Evolutionary conservation across 1,140 invertebrate species (phyloP).

Genomic region (Papilio xuthus): DNA sequence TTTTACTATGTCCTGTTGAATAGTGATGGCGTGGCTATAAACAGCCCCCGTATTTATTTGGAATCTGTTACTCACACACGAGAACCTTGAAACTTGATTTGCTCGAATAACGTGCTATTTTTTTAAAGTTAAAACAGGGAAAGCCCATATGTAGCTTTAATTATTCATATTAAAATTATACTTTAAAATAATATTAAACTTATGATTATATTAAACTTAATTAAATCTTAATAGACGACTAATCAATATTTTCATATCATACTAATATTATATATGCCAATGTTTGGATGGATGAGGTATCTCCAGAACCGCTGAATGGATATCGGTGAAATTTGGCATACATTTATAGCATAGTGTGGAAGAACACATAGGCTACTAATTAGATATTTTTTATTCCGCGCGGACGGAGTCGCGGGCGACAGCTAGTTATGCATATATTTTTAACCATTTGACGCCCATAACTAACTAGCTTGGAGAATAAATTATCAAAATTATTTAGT

Average conservation of each 20-base stretch:
- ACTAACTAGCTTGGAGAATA: too few species aligned
- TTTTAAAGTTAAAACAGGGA: not conserved
- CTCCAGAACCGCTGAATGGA: too few species aligned
- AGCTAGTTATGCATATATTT: too few species aligned
- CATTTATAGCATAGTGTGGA: too few species aligned
- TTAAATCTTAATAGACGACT: not conserved
- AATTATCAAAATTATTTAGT: too few species aligned
- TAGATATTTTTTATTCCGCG: too few species aligned
- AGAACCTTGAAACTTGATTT: conserved; percentile 21
- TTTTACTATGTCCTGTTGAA: conserved; percentile 30
- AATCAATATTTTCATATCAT: not conserved
- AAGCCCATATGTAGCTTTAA: not conserved
- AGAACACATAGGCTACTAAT: too few species aligned
- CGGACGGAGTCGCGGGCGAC: too few species aligned
- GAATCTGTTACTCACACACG: not conserved
- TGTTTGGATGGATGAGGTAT: too few species aligned
- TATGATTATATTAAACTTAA: not conserved
- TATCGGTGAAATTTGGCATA: too few species aligned
- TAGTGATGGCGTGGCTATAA: conserved; percentile 15
- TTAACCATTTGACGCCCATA: too few species aligned
- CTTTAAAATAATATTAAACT: not conserved
- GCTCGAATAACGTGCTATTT: not conserved
- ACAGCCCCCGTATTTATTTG: conserved; percentile 20
- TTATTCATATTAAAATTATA: not conserved
- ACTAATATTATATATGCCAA: too few species aligned